Conservation (phyloP, 2,797 vertebrate genomes). For the Eulemur coronatus region DNA sequence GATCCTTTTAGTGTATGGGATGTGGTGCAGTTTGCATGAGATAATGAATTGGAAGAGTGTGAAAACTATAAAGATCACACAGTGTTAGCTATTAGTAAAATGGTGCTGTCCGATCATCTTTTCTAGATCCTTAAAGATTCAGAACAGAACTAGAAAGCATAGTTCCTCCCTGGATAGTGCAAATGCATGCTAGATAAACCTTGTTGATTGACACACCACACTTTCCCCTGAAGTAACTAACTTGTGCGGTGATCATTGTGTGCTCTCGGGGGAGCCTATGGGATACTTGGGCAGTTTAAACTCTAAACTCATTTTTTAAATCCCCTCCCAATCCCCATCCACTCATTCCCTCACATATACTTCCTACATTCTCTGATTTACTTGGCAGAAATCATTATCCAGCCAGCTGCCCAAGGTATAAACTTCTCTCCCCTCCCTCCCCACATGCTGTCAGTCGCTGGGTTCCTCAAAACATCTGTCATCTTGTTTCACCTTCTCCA, state of each 20-base stretch:
- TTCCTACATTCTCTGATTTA: background rate
- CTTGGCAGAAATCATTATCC: background rate
- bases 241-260: background rate
- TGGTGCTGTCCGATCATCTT: background rate
- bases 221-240: background rate
- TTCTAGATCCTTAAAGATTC: background rate
- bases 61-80: background rate
- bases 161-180: background rate
- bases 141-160: background rate
- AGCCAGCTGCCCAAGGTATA: background rate
- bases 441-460: background rate
- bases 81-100: background rate
- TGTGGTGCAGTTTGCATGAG: background rate
- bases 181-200: background rate
- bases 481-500: accelerated
- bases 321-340: background rate
- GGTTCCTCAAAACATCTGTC: background rate
- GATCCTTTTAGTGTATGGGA: background rate
- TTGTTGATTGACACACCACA: background rate
- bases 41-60: background rate
- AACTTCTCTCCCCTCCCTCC: background rate
- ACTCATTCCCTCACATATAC: background rate
- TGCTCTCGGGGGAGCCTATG: too few species aligned
- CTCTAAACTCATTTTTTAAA: background rate
- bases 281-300: background rate